Percentiles rank a stretch among this genome's conserved stretches.
Conservation (phyloP, 2,113 vertebrate genomes). For the Pteruthius melanotis region DNA sequence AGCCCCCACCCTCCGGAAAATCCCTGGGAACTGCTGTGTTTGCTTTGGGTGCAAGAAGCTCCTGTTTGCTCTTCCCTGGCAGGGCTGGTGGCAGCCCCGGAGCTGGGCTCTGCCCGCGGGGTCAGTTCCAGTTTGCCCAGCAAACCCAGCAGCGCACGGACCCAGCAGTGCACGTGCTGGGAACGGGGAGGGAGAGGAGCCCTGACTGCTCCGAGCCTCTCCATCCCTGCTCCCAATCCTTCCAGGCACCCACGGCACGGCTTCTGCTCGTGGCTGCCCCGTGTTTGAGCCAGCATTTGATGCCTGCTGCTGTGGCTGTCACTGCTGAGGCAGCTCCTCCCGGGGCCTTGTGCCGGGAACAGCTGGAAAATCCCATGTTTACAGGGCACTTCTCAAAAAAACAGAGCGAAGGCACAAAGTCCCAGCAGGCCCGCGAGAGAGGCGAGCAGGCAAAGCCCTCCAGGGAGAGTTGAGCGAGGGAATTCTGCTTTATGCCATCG, state of each 20-base stretch:
- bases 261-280: accelerated
- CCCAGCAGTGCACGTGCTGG: background rate
- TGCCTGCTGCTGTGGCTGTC: background rate
- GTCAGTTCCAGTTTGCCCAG: background rate
- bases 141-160: accelerated
- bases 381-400: background rate
- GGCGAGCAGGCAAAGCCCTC: background rate
- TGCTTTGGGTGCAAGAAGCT: background rate
- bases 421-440: background rate
- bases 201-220: background rate
- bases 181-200: background rate
- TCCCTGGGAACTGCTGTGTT: background rate
- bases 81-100: background rate
- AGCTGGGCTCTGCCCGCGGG: background rate
- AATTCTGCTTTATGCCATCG: background rate
- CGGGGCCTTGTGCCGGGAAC: accelerated
- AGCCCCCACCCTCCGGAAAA: background rate
- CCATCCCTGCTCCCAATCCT: background rate
- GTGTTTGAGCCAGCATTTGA: accelerated
- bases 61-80: background rate
- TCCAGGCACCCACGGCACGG: accelerated
- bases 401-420: background rate
- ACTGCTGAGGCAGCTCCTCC: background rate
- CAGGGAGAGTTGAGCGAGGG: accelerated
- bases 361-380: background rate